Evolutionary conservation across 1,140 invertebrate genomes (phyloP).

Genomic region (Hirudo medicinalis): DNA sequence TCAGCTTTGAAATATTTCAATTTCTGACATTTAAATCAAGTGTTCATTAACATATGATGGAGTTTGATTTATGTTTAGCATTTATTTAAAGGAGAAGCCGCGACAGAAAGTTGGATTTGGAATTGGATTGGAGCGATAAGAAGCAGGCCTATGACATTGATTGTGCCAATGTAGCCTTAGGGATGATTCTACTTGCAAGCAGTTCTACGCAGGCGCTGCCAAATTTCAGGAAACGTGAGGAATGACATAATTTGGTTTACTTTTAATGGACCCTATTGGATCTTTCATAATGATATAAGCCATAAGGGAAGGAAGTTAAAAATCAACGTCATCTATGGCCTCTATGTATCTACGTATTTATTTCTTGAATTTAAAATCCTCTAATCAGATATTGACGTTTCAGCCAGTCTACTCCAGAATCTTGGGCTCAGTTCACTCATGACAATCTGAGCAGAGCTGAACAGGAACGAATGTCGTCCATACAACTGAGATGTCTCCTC

Average conservation of each 20-base stretch:
- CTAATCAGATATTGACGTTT: constrained; percentile 8
- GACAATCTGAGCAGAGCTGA: constrained; percentile 41
- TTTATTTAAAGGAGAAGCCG: constrained; percentile 49
- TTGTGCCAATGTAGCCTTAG: constrained; percentile 32
- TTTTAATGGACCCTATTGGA: too few relatives aligned
- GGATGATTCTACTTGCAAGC: constrained; percentile 40
- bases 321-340: too few relatives aligned
- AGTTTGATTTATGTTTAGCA: not conserved
- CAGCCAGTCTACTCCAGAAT: constrained; percentile 43
- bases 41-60: not conserved
- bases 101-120: constrained; percentile 60
- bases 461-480: constrained; percentile 41
- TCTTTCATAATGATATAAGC: too few relatives aligned
- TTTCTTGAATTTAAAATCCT: too few relatives aligned
- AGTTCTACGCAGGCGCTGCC: constrained; percentile 40
- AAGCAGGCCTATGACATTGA: constrained; percentile 64
- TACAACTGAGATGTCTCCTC: constrained; percentile 39
- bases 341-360: too few relatives aligned
- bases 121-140: constrained; percentile 80
- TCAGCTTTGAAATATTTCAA: not conserved
- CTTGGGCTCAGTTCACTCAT: constrained; percentile 43
- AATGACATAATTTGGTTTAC: not conserved
- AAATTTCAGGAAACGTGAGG: constrained; percentile 42
- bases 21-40: not conserved
- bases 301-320: too few relatives aligned